These are phyloP conservation scores for Drosophila cracens DNA, from an alignment of 2,888 invertebrate genomes.

Conservation along the genomic window DNA sequence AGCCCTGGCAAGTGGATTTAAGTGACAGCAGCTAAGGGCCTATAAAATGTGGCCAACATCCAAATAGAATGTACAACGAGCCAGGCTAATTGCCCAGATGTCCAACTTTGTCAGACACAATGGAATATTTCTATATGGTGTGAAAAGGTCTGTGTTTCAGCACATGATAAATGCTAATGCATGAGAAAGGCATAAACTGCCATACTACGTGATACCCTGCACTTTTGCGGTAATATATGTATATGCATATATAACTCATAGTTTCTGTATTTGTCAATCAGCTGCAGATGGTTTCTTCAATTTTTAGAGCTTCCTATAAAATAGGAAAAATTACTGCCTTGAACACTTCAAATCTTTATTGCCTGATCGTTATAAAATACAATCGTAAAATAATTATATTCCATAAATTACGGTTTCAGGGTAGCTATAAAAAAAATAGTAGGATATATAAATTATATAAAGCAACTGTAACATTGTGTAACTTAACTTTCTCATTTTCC, in stretches of 20 bases:
- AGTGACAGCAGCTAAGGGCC: conserved; percentile 27
- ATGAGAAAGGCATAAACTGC: fast-evolving
- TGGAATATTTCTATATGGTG: not conserved
- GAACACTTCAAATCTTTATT: not conserved
- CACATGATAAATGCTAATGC: conserved; percentile 3
- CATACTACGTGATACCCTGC: not conserved
- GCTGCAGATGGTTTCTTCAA: not conserved
- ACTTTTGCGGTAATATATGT: not conserved
- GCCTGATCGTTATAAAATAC: not conserved
- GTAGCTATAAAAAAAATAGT: not conserved
- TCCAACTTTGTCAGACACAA: conserved; percentile 11
- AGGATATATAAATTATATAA: not conserved
- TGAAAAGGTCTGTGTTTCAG: not conserved
- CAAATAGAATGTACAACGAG: conserved; percentile 18
- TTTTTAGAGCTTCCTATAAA: not conserved
- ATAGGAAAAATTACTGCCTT: not conserved
- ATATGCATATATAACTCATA: not conserved
- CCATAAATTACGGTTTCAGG: not conserved
- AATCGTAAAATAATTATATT: not conserved
- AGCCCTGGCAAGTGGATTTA: conserved; percentile 30
- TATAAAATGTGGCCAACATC: conserved; percentile 26
- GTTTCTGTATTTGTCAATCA: not conserved
- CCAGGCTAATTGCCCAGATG: conserved; percentile 36
- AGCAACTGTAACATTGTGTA: not conserved
- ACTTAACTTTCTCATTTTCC: not conserved